These are phyloP conservation scores for Coilia nasus DNA, from an alignment of 2,797 vertebrate species.

Conservation along the genomic window DNA sequence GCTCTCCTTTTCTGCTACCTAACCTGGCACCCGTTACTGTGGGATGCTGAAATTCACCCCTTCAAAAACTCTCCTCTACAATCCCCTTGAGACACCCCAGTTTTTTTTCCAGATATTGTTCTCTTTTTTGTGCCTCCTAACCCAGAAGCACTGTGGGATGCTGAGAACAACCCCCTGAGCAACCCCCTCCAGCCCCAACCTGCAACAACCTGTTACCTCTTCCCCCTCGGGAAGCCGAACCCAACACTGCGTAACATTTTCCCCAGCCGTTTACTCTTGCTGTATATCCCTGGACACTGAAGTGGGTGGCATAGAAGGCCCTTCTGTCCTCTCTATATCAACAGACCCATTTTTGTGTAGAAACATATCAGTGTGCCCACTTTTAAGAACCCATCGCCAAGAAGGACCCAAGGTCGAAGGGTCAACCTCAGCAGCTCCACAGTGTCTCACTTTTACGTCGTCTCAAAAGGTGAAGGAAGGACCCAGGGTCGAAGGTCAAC, in stretches of 20 bases:
- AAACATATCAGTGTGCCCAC: slow-evolving; percentile 1
- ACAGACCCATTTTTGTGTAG: not conserved
- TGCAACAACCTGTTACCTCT: not conserved
- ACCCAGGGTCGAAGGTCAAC: not conserved
- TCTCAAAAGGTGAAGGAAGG: no score
- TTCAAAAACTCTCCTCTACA: no score
- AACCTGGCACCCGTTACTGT: not conserved
- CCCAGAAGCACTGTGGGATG: not conserved
- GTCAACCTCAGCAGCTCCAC: not conserved
- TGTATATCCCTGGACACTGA: not conserved
- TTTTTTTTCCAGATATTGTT: not conserved
- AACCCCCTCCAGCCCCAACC: not conserved
- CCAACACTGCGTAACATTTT: not conserved
- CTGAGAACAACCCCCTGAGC: not conserved
- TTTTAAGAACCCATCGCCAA: not conserved
- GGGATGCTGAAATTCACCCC: not conserved
- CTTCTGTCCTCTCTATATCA: not conserved
- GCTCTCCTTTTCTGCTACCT: not conserved
- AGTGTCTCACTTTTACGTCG: not conserved
- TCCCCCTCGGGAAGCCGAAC: not conserved
- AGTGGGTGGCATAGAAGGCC: not conserved
- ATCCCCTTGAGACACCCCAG: not conserved
- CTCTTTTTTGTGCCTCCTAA: slow-evolving; percentile 2
- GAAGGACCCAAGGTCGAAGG: not conserved
- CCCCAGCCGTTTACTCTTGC: not conserved